These are phyloP conservation scores for Lamellibrachia satsuma DNA, from an alignment of 2,888 invertebrate species.

Conservation along the genomic window DNA sequence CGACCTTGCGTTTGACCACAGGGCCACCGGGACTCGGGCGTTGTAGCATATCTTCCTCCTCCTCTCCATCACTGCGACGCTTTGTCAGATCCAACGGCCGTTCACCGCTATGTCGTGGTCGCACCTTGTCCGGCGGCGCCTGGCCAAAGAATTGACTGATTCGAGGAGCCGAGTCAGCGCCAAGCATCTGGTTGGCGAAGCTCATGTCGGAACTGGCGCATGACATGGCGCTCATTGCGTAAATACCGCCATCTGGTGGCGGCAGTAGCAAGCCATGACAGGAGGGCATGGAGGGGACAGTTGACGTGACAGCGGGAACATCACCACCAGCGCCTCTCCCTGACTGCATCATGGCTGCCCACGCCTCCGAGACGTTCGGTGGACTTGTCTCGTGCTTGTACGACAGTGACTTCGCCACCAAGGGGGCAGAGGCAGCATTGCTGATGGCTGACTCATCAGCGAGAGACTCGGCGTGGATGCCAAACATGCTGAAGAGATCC, in stretches of 20 bases:
- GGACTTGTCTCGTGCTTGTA: neutral
- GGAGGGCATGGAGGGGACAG: neutral
- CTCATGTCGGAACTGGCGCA: neutral
- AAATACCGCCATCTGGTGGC: slow-evolving; percentile 24
- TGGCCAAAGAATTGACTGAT: slow-evolving; percentile 7
- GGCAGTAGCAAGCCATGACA: slow-evolving; percentile 17
- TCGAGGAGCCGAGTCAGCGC: neutral
- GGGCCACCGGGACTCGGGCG: neutral
- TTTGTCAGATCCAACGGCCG: neutral
- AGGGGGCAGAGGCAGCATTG: slow-evolving; percentile 43
- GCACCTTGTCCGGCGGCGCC: slow-evolving; percentile 25
- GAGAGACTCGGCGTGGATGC: slow-evolving; percentile 54
- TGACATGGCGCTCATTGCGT: slow-evolving; percentile 21
- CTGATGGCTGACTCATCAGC: slow-evolving; percentile 46
- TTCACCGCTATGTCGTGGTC: neutral
- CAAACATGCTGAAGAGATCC: slow-evolving; percentile 59
- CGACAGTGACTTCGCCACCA: slow-evolving; percentile 1
- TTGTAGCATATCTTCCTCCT: slow-evolving; percentile 24
- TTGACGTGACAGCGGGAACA: neutral
- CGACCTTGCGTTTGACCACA: neutral
- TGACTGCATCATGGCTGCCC: slow-evolving; percentile 25
- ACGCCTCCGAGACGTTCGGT: slow-evolving; percentile 22
- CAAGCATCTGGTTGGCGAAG: neutral
- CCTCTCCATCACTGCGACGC: neutral
- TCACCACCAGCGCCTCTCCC: neutral